Percentiles rank a stretch among this genome's conserved stretches.
phyloP scores from a whole-genome alignment of 2,888 invertebrate species.

The Hirudinaria manillensis region DNA sequence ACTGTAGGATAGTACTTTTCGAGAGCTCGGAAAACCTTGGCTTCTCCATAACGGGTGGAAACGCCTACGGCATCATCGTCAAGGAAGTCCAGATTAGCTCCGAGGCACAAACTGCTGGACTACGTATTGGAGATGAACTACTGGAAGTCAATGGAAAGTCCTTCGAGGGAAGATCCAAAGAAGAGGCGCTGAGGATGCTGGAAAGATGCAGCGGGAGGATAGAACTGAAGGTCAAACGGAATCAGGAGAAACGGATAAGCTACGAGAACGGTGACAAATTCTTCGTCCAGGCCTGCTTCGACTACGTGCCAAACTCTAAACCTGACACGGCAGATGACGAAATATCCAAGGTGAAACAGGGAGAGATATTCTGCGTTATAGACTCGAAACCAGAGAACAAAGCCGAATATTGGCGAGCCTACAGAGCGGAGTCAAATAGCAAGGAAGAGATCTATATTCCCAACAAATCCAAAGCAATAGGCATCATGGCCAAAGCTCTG shows the following conservation, averaged over 20 bases:
- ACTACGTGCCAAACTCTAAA: constrained; percentile 15
- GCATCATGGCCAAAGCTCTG: constrained; percentile 7
- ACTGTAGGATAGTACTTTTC: background rate
- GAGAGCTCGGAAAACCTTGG: background rate
- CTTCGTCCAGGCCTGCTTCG: constrained; percentile 37
- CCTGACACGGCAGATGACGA: background rate
- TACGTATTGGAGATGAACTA: constrained; percentile 38
- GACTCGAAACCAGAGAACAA: constrained; percentile 6
- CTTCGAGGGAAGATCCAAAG: constrained; percentile 35
- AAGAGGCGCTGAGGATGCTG: constrained; percentile 37
- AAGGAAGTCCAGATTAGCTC: constrained; percentile 34
- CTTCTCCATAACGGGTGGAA: constrained; percentile 38
- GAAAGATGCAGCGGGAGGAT: constrained; percentile 22
- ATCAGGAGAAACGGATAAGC: constrained; percentile 16
- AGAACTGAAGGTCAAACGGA: constrained; percentile 34
- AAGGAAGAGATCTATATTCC: constrained; percentile 20
- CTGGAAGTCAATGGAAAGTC: constrained; percentile 35
- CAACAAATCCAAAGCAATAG: constrained; percentile 15
- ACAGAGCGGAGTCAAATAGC: constrained; percentile 11
- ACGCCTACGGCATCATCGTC: constrained; percentile 39
- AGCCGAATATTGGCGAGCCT: constrained; percentile 16
- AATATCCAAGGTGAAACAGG: constrained; percentile 35
- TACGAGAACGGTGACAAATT: constrained; percentile 37
- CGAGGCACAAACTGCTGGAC: constrained; percentile 36
- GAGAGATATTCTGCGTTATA: constrained; percentile 38